These are phyloP conservation scores for Uropsilus gracilis DNA, from an alignment of 2,113 vertebrate genomes.

Conservation along the genomic window DNA sequence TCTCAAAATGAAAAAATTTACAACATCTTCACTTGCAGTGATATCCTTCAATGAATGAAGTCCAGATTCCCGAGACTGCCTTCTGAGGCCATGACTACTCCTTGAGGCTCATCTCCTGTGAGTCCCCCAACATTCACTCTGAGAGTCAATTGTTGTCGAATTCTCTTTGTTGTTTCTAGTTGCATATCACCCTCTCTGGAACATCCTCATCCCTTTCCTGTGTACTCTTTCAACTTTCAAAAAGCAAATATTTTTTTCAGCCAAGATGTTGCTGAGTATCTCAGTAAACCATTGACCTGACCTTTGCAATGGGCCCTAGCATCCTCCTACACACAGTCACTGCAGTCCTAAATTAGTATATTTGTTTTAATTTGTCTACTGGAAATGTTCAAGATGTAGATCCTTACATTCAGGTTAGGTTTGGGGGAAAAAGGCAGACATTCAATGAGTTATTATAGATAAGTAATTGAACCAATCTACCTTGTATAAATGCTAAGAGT, in stretches of 20 bases:
- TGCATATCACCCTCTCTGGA: not conserved
- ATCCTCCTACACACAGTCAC: not conserved
- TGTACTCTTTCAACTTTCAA: not conserved
- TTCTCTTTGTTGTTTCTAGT: not conserved
- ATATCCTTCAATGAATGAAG: conserved; percentile 1
- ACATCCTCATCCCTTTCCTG: not conserved
- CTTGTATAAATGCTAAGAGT: not conserved
- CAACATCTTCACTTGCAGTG: not conserved
- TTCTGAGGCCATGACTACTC: not conserved
- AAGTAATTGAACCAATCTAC: not conserved
- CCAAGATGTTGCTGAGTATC: not conserved
- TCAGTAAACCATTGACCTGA: not conserved
- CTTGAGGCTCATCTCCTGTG: not conserved
- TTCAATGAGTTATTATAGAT: not conserved
- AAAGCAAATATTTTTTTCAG: no score
- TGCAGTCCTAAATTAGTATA: not conserved
- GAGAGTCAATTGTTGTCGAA: not conserved
- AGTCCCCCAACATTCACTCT: not conserved
- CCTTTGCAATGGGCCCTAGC: not conserved
- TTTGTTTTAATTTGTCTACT: not conserved
- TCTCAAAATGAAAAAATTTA: not conserved
- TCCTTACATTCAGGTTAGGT: not conserved
- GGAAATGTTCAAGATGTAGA: not conserved
- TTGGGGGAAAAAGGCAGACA: not conserved
- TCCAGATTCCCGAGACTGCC: not conserved